Evolutionary conservation across 2,113 vertebrate genomes (phyloP).

Genomic region (Microtus pennsylvanicus): DNA sequence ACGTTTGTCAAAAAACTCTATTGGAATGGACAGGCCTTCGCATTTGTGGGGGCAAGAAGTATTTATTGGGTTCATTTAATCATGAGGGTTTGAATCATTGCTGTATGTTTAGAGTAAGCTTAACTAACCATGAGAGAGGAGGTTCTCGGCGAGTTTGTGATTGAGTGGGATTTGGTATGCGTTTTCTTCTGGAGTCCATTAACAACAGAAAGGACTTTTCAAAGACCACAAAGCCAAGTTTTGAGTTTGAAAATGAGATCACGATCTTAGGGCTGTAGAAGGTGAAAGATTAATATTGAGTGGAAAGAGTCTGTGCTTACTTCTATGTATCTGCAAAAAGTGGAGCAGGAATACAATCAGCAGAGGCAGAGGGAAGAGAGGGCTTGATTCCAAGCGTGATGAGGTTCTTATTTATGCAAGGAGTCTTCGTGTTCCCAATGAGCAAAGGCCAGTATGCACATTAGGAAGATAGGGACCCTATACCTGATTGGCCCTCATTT

Average conservation of each 20-base stretch:
- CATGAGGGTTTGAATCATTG: not conserved
- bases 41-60: not conserved
- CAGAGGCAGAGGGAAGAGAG: not conserved
- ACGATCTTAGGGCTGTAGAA: not conserved
- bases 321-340: not conserved
- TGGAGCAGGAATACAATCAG: not conserved
- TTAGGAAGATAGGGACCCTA: not conserved
- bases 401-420: not conserved
- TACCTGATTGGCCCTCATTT: conserved; percentile 1
- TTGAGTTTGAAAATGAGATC: conserved; percentile 31
- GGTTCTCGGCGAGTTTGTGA: not conserved
- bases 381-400: not conserved
- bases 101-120: not conserved
- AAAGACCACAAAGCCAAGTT: not conserved
- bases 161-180: not conserved
- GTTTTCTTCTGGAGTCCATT: not conserved
- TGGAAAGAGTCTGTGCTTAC: not conserved
- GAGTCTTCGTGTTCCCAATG: not conserved
- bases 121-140: not conserved
- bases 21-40: not conserved
- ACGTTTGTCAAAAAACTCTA: not conserved
- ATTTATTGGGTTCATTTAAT: not conserved
- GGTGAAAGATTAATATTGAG: not conserved
- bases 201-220: not conserved
- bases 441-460: not conserved